Conservation (phyloP, 2,113 vertebrate genomes). For the Sprattus sprattus region DNA sequence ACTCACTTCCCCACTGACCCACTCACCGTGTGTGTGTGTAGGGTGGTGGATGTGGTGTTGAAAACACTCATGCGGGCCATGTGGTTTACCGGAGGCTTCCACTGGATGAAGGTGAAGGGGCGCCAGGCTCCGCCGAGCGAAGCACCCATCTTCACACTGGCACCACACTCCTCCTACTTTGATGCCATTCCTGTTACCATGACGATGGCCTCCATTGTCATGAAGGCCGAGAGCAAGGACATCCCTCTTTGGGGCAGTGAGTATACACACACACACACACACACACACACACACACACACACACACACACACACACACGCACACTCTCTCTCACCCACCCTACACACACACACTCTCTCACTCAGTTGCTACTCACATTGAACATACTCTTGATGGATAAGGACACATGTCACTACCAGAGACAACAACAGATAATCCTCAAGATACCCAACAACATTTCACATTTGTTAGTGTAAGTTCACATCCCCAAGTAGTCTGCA, state of each 20-base stretch:
- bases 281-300: too few relatives aligned
- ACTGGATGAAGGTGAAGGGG: slow-evolving; percentile 88
- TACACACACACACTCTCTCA: too few relatives aligned
- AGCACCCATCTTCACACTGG: slow-evolving; percentile 85
- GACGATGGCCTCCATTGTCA: slow-evolving; percentile 93
- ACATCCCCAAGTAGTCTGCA: too few relatives aligned
- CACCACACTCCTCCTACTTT: slow-evolving; percentile 94
- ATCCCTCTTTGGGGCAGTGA: slow-evolving; percentile 97
- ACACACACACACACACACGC: too few relatives aligned
- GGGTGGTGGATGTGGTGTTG: slow-evolving; percentile 80
- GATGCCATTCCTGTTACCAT: slow-evolving; percentile 94
- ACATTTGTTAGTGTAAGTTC: too few relatives aligned
- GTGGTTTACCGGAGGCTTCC: slow-evolving; percentile 96
- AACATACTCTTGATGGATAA: too few relatives aligned
- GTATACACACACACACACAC: slow-evolving; percentile 53
- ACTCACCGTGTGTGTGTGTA: slow-evolving; percentile 46
- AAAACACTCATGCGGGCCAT: slow-evolving; percentile 87
- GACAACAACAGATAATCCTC: too few relatives aligned
- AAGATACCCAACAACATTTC: too few relatives aligned
- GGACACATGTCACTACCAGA: too few relatives aligned
- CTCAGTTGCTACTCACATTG: too few relatives aligned
- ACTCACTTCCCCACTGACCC: background rate
- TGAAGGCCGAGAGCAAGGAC: slow-evolving; percentile 90
- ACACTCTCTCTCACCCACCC: too few relatives aligned
- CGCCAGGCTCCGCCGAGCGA: slow-evolving; percentile 75